Percentiles rank a stretch among this genome's conserved stretches.
Evolutionary conservation across 2,888 invertebrate genomes (phyloP).

Genomic region (Amphipoea lucens): DNA sequence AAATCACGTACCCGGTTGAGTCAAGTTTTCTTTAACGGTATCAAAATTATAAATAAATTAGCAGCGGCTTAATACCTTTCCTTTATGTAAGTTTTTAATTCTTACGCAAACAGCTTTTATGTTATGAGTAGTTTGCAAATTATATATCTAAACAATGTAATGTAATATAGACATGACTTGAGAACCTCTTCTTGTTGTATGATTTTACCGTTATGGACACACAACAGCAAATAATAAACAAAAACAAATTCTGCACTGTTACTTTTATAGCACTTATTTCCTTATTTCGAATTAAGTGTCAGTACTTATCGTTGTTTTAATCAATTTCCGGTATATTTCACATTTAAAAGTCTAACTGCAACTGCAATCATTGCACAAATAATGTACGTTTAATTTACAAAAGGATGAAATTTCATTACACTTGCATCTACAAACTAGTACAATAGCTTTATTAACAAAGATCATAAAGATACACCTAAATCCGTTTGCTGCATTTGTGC

Average conservation of each 20-base stretch:
- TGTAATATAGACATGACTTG: background rate
- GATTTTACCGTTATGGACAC: too few relatives aligned
- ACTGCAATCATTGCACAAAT: slow-evolving; percentile 26
- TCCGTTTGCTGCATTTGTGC: slow-evolving; percentile 44
- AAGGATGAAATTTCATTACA: slow-evolving; percentile 25
- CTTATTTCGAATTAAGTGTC: background rate
- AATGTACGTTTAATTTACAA: slow-evolving; percentile 8
- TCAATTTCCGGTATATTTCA: slow-evolving; percentile 32
- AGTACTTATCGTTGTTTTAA: slow-evolving; percentile 15
- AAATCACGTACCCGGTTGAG: slow-evolving; percentile 34
- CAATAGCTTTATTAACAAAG: slow-evolving; percentile 37
- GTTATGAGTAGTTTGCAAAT: background rate
- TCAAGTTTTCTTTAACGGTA: slow-evolving; percentile 16
- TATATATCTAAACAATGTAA: too few relatives aligned
- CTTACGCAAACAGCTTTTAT: background rate
- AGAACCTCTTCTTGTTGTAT: background rate
- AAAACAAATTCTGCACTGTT: background rate
- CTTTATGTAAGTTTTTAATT: background rate
- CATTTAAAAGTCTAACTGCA: slow-evolving; percentile 11
- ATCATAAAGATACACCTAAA: slow-evolving; percentile 34
- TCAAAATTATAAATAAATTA: slow-evolving; percentile 22
- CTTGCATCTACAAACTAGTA: slow-evolving; percentile 24
- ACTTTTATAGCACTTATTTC: background rate
- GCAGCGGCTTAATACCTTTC: slow-evolving; percentile 10
- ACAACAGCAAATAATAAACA: background rate